Base-by-base conservation (phyloP, 2,888 invertebrate genomes). In the Hirtodrosophila confusa region DNA sequence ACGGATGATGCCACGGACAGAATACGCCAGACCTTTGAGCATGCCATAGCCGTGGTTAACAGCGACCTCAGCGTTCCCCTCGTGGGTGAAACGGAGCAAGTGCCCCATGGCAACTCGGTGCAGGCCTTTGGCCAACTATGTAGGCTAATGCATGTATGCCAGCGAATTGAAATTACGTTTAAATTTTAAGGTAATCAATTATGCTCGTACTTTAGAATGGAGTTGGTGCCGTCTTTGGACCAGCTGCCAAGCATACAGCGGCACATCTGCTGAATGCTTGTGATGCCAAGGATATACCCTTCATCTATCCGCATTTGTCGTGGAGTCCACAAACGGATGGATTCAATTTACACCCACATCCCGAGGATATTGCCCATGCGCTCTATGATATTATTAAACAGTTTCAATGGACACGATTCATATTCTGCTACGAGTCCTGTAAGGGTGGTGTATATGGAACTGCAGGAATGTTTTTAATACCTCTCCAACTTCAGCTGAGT, bases 191-290 rank as follows among this genome's bases (percentile, higher is more conserved):
- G 4, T 8, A 33, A 31, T 12, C 5, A 17, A 7, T 3, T 8
- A 3, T 17, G 17, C 2, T 17, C 17, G 17, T 35, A 8, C 6
- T n/a, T 24, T 35, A 94, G 94, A 92, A 92, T 35, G 96, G 96
- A 24, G 93, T 97, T 4, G 95, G 95, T 0, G 97, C 95, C 23
- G 93, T 98, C 58, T 95, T 98, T 88, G 98, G 98, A 0, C 97
- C 98, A 0, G 93, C 94, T 66, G 93, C 94, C 53, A 93, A 93
- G 69, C 92, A 93, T 43, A 93, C 95, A 0, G 93, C 96, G 4
- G 93, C 94, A 47, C 96, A 97, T 89, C 94, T 97, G 37, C 95
- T 96, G 86, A 96, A 96, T 35, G 94, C 97, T 56, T 95, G 97
- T 69, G 95, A 97, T 89, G 93, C 93, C 47, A 93, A 97, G 76